Evolutionary conservation across 2,888 invertebrate species (phyloP).

Genomic region (Apeira syringaria): DNA sequence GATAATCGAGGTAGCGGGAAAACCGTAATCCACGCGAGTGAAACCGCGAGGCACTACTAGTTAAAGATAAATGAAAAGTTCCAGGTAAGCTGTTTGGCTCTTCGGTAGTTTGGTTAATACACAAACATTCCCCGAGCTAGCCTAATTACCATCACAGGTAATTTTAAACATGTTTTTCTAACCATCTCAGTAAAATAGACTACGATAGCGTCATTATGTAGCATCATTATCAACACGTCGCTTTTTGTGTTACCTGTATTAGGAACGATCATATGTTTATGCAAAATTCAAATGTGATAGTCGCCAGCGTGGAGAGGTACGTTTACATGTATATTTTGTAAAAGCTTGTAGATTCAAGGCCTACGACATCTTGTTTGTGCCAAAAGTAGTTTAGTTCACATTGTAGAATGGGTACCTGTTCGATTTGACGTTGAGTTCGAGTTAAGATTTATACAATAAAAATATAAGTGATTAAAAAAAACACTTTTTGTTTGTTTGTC

Average conservation of each 20-base stretch:
- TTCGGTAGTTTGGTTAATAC: too few species aligned
- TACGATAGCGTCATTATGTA: background rate
- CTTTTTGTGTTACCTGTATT: constrained; percentile 3
- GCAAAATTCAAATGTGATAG: constrained; percentile 54
- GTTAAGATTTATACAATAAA: constrained; percentile 17
- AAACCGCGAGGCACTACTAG: too few species aligned
- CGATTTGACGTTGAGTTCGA: constrained; percentile 47
- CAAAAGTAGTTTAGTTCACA: constrained; percentile 70
- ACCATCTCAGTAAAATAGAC: too few species aligned
- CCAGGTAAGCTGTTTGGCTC: too few species aligned
- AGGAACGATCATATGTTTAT: constrained; percentile 34
- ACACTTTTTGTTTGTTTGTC: background rate
- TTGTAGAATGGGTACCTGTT: constrained; percentile 63
- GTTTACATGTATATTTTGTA: constrained; percentile 53
- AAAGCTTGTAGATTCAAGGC: constrained; percentile 66
- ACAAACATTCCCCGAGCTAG: too few species aligned
- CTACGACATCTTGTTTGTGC: constrained; percentile 66
- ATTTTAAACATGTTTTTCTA: too few species aligned
- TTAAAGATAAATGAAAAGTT: too few species aligned
- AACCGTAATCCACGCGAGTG: too few species aligned
- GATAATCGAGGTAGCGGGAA: too few species aligned
- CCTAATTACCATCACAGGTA: too few species aligned
- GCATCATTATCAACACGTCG: constrained; percentile 13
- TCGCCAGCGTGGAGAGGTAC: constrained; percentile 43
- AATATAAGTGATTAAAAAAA: background rate